Conservation (phyloP, 2,797 vertebrate species). For the Uromys caudimaculatus region DNA sequence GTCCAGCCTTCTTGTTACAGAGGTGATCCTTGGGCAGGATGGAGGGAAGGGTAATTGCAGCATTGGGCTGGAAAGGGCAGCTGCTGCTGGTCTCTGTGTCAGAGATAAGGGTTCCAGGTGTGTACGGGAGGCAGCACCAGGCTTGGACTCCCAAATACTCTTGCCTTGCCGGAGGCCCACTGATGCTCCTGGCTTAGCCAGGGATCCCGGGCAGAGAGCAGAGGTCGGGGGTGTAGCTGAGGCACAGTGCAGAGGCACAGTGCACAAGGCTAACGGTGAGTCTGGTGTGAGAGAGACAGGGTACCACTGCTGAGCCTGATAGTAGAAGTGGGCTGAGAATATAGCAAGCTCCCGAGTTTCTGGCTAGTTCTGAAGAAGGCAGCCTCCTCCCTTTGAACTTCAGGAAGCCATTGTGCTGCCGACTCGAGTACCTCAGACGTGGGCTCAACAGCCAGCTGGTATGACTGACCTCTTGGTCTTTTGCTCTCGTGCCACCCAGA, state of each 20-base stretch:
- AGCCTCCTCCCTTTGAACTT: slow-evolving; percentile 36
- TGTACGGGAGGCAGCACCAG: accelerated
- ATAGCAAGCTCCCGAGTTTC: not conserved
- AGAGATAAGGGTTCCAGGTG: not conserved
- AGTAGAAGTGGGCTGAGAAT: not conserved
- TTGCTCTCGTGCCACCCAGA: not conserved
- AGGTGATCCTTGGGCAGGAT: not conserved
- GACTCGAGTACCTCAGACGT: not conserved
- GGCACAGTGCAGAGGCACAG: too few species aligned
- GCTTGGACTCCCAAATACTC: not conserved
- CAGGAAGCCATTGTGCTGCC: slow-evolving; percentile 51
- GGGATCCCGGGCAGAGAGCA: not conserved
- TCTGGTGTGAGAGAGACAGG: not conserved
- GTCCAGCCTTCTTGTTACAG: not conserved
- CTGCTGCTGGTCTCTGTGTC: accelerated
- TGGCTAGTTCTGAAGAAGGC: slow-evolving; percentile 50
- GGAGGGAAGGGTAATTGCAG: accelerated
- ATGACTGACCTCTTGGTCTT: slow-evolving; percentile 6
- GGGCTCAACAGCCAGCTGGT: not conserved
- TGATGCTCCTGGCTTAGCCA: too few species aligned
- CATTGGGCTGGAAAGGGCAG: not conserved
- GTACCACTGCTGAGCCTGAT: not conserved
- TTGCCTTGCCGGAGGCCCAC: not conserved
- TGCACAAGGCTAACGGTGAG: too few species aligned
- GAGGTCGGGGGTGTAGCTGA: not conserved